Evolutionary conservation across 2,797 vertebrate genomes (phyloP).

Genomic region (Naso thynnoides): DNA sequence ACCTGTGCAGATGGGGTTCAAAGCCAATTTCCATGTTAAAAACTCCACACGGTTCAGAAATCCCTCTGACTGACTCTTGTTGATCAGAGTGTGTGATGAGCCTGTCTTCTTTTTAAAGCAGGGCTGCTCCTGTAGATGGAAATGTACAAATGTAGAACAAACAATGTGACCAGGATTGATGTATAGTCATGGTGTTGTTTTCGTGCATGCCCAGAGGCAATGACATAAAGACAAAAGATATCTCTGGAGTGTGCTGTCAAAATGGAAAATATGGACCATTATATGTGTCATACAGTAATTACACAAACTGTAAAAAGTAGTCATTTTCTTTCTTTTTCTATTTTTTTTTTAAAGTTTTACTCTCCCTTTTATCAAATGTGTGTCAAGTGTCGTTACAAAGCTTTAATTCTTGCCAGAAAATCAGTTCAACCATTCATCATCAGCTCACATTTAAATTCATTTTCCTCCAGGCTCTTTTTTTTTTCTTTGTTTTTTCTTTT

Average conservation of each 20-base stretch:
- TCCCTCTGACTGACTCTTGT: constrained; percentile 76
- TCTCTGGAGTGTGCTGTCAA: constrained; percentile 75
- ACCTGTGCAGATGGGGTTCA: constrained; percentile 91
- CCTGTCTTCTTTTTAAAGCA: constrained; percentile 75
- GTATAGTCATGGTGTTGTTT: constrained; percentile 76
- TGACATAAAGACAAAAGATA: constrained; percentile 83
- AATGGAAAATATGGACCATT: constrained; percentile 76
- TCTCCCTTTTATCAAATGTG: constrained; percentile 81
- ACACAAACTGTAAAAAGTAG: constrained; percentile 78
- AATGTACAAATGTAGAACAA: constrained; percentile 77
- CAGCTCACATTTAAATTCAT: constrained; percentile 81
- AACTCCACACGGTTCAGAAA: constrained; percentile 82
- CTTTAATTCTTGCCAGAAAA: constrained; percentile 82
- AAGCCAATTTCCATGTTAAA: constrained; percentile 92
- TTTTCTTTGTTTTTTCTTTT: constrained; percentile 45
- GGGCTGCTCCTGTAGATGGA: constrained; percentile 70
- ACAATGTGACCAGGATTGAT: constrained; percentile 65
- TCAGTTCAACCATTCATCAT: constrained; percentile 84
- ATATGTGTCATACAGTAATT: constrained; percentile 79
- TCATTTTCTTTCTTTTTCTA: constrained; percentile 54
- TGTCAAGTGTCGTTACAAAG: constrained; percentile 84
- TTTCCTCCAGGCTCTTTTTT: constrained; percentile 79
- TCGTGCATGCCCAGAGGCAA: constrained; percentile 80
- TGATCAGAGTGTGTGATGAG: constrained; percentile 83
- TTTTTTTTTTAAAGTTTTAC: constrained; percentile 64